Percentiles rank a stretch among this genome's conserved stretches.
phyloP scores from a whole-genome alignment of 2,797 vertebrate species.

The Sarcophilus harrisii region DNA sequence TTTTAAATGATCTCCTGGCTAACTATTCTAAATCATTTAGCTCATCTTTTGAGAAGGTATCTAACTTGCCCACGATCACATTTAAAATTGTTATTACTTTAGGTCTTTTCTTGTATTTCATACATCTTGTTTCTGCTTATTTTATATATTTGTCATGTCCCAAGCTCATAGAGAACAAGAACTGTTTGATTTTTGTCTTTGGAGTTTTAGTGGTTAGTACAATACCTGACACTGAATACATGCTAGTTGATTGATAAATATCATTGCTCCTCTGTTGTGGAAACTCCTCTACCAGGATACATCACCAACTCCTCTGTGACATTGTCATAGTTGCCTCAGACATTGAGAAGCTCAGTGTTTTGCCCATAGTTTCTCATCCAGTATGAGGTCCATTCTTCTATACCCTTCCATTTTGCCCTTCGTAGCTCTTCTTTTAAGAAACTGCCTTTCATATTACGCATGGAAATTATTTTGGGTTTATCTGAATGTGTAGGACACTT shows the following conservation, averaged over 20 bases:
- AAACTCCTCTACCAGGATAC: neutral
- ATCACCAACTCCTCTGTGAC: neutral
- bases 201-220: neutral
- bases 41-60: neutral
- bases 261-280: neutral
- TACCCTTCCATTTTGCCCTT: neutral
- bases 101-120: neutral
- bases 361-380: neutral
- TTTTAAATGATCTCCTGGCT: neutral
- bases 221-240: neutral
- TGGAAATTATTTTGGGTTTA: neutral
- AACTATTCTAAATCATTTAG: neutral
- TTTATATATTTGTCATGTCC: neutral
- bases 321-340: neutral
- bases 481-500: neutral
- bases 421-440: neutral
- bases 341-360: neutral
- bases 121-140: neutral
- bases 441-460: neutral
- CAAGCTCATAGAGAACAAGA: neutral
- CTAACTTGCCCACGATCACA: neutral
- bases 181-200: neutral
- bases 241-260: neutral
- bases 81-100: neutral
- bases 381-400: neutral